phyloP scores from a whole-genome alignment of 2,888 invertebrate genomes.

The Chouioia cunea region DNA sequence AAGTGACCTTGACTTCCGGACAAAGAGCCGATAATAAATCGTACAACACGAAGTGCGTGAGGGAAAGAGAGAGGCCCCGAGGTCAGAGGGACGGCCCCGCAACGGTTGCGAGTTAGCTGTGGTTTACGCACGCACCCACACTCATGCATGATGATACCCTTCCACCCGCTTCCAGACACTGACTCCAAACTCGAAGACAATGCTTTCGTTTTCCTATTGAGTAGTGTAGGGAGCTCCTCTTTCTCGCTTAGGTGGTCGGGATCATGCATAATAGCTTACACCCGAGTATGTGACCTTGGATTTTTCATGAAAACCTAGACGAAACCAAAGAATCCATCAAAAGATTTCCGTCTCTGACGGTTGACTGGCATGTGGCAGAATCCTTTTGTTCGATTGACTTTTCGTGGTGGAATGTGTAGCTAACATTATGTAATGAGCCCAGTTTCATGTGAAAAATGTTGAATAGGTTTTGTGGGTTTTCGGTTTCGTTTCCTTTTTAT shows the following conservation, averaged over 20 bases:
- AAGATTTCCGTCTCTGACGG: too few relatives aligned
- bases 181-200: conserved; percentile 7
- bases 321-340: neutral
- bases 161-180: conserved; percentile 37
- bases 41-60: neutral
- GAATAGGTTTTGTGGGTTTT: too few relatives aligned
- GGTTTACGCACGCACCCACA: too few relatives aligned
- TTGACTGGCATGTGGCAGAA: too few relatives aligned
- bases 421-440: too few relatives aligned
- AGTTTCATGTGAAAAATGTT: too few relatives aligned
- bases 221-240: conserved; percentile 1
- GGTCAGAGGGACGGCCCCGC: conserved; percentile 22
- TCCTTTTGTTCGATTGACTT: too few relatives aligned
- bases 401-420: too few relatives aligned
- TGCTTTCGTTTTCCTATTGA: conserved; percentile 26
- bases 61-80: neutral
- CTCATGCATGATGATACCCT: conserved; percentile 51
- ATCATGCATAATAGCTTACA: conserved; percentile 35
- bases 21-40: conserved; percentile 64
- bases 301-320: too few relatives aligned
- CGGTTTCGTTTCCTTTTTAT: too few relatives aligned
- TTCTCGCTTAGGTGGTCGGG: conserved; percentile 10
- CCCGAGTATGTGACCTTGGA: neutral
- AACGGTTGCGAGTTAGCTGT: conserved; percentile 1
- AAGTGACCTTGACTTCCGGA: conserved; percentile 62